phyloP scores from a whole-genome alignment of 2,888 invertebrate species.

The Bursaphelenchus okinawaensis region DNA sequence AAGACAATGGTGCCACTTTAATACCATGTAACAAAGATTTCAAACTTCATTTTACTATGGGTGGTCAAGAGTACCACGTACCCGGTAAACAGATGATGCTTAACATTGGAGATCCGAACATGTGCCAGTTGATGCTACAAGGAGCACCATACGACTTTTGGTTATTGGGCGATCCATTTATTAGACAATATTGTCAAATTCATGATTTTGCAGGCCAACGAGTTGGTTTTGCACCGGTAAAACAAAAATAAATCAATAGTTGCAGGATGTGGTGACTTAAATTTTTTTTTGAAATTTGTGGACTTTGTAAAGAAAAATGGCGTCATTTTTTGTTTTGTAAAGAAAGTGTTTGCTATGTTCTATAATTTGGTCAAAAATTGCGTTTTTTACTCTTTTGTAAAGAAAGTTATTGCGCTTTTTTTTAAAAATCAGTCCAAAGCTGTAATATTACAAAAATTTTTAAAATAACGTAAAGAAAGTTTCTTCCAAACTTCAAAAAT shows the following conservation, averaged over 20 bases:
- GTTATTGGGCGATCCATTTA: constrained; percentile 8
- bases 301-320: no score
- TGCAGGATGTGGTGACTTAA: no score
- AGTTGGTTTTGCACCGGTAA: constrained; percentile 12
- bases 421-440: no score
- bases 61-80: neutral
- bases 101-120: neutral
- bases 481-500: no score
- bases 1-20: neutral
- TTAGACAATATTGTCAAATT: constrained; percentile 6
- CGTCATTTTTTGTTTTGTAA: no score
- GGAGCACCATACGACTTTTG: constrained; percentile 5
- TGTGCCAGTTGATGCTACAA: neutral
- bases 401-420: no score
- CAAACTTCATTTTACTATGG: constrained; percentile 1
- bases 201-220: neutral
- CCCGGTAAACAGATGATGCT: constrained; percentile 2
- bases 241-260: constrained; percentile 1
- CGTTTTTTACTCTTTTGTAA: no score
- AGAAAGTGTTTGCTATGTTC: no score
- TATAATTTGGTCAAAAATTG: no score
- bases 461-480: no score
- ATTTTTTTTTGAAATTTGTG: no score
- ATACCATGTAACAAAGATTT: constrained; percentile 5
- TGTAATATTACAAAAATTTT: no score